These are phyloP conservation scores for Argyra leucocephala DNA, from an alignment of 2,888 invertebrate genomes.

Conservation along the genomic window DNA sequence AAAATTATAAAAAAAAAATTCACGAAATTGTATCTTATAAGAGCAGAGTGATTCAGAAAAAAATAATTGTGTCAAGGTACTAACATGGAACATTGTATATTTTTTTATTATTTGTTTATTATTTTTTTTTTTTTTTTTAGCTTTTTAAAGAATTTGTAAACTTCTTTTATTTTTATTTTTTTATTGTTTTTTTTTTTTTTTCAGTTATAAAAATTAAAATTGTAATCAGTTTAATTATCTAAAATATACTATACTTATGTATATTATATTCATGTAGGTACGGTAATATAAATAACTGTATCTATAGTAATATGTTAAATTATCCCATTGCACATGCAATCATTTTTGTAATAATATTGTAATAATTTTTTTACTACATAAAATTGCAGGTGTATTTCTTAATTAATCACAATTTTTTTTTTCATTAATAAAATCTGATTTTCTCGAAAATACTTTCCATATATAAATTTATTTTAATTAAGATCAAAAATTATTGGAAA, in stretches of 20 bases:
- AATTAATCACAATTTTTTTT: no score
- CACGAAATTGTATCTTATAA: background rate
- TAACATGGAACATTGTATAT: background rate
- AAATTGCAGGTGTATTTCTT: no score
- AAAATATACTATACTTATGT: background rate
- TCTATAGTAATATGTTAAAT: no score
- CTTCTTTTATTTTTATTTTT: background rate
- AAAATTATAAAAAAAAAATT: background rate
- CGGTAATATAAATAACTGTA: no score
- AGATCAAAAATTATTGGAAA: no score
- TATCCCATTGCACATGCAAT: no score
- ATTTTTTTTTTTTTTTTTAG: background rate
- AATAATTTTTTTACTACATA: no score
- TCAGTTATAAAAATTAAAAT: background rate
- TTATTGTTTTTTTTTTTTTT: background rate
- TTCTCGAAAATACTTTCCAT: no score
- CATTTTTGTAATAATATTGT: no score
- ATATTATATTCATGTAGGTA: no score
- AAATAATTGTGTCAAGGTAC: background rate
- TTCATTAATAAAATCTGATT: no score
- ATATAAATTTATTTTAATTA: no score
- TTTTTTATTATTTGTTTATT: background rate
- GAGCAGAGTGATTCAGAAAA: background rate
- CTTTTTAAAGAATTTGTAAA: background rate
- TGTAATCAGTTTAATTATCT: background rate